These are phyloP conservation scores for Danio rerio DNA, from an alignment of 2,113 vertebrate species.

Conservation along the genomic window GRCz12tu NC_133183.1:26149001-26149500, in stretches of 20 bases:
- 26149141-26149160: neutral
- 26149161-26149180: neutral
- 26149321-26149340: no score
- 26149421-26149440: no score
- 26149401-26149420: no score
- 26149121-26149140: neutral
- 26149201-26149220: neutral
- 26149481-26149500: no score
- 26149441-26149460: no score
- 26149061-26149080: neutral
- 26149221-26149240: neutral
- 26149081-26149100: conserved; percentile 10
- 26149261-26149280: neutral
- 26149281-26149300: neutral
- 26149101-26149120: neutral
- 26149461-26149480: no score
- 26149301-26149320: neutral
- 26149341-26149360: no score
- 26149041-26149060: neutral
- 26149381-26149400: no score
- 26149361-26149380: no score
- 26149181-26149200: no score
- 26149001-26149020: neutral
- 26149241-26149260: neutral
- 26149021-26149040: neutral